Conservation (phyloP, 2,888 invertebrate genomes). For the Auanema sp. region DNA sequence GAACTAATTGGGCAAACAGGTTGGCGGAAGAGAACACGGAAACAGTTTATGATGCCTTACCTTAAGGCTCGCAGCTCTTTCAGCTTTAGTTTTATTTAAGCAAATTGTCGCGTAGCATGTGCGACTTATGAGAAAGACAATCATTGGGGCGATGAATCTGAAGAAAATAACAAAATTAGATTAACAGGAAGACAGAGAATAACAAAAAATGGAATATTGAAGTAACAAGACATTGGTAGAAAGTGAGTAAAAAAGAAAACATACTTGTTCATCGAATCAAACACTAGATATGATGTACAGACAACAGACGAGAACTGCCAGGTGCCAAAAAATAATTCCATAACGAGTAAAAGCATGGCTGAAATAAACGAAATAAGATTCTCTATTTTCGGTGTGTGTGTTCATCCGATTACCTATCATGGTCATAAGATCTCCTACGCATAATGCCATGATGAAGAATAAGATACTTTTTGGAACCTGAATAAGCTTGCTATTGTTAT, state of each 20-base stretch:
- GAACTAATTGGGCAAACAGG: no score
- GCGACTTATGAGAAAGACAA: conserved; percentile 60
- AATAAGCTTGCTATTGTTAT: conserved; percentile 4
- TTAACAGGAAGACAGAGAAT: no score
- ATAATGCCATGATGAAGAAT: conserved; percentile 61
- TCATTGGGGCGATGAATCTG: conserved; percentile 60
- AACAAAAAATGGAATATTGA: background rate
- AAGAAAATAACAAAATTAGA: conserved; percentile 4
- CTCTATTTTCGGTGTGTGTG: no score
- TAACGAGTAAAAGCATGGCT: conserved; percentile 61
- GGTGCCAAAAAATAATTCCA: conserved; percentile 58
- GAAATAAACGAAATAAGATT: no score
- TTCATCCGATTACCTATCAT: conserved; percentile 53
- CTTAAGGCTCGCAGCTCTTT: conserved; percentile 59
- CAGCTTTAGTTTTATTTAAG: conserved; percentile 51
- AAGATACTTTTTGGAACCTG: conserved; percentile 60
- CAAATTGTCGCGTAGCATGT: conserved; percentile 63
- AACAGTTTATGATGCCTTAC: conserved; percentile 23
- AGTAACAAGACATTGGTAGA: background rate
- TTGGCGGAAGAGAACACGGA: no score
- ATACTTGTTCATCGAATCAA: conserved; percentile 62
- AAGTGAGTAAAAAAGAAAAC: conserved; percentile 4
- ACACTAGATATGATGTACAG: conserved; percentile 57
- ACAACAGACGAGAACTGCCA: conserved; percentile 56
- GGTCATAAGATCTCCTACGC: conserved; percentile 60